These are phyloP conservation scores for Chaetodon trifascialis DNA, from an alignment of 2,113 vertebrate genomes.

Conservation along the genomic window DNA sequence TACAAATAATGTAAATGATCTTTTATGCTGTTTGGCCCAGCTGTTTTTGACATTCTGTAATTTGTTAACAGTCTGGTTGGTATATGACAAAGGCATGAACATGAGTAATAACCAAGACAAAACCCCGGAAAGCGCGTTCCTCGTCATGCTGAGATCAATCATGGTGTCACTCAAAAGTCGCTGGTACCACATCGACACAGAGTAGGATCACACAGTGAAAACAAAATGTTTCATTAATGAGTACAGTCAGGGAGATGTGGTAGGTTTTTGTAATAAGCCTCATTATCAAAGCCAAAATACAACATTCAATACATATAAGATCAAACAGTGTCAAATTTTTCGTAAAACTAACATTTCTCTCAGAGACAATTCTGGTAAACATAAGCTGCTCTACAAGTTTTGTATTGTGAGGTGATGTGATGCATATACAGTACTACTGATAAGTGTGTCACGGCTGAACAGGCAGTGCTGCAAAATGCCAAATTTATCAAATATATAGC, in stretches of 20 bases:
- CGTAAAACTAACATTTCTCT: background rate
- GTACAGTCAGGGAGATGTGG: background rate
- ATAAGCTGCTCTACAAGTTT: background rate
- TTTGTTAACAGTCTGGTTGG: conserved; percentile 1
- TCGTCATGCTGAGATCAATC: background rate
- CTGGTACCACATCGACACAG: background rate
- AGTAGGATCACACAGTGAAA: background rate
- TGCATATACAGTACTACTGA: background rate
- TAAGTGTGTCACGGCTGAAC: background rate
- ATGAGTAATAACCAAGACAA: conserved; percentile 5
- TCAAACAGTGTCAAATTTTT: background rate
- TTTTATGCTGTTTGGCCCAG: too few species aligned
- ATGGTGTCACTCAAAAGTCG: background rate
- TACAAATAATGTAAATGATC: too few species aligned
- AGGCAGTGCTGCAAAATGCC: background rate
- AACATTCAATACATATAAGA: background rate
- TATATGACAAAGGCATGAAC: background rate
- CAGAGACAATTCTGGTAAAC: background rate
- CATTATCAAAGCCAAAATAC: background rate
- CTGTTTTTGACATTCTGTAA: background rate
- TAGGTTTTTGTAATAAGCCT: background rate
- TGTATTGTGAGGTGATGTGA: too few species aligned
- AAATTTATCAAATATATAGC: background rate
- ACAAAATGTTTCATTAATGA: background rate
- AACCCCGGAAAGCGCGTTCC: background rate